Conservation (phyloP, 2,888 invertebrate species). For the Pemphredon lugubris region DNA sequence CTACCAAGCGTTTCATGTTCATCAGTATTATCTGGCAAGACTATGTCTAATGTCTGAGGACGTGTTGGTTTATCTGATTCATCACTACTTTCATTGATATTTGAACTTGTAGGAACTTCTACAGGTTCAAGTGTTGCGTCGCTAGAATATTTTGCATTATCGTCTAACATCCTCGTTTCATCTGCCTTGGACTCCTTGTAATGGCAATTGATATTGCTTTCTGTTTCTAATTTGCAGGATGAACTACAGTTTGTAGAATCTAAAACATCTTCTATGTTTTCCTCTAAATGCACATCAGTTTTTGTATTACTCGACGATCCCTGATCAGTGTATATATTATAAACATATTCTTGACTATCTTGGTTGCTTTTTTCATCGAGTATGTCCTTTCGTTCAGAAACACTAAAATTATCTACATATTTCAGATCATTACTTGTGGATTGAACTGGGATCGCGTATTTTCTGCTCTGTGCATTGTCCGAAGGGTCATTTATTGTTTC, state of each 20-base stretch:
- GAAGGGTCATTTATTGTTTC: slow-evolving; percentile 9
- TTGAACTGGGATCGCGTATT: slow-evolving; percentile 8
- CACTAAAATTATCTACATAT: background rate
- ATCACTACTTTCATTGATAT: slow-evolving; percentile 60
- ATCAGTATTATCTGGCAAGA: slow-evolving; percentile 63
- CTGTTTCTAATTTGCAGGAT: slow-evolving; percentile 20
- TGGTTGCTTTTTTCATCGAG: slow-evolving; percentile 4
- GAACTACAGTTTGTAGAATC: slow-evolving; percentile 14
- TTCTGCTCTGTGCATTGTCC: slow-evolving; percentile 3
- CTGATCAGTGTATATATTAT: slow-evolving; percentile 17
- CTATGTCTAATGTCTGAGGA: slow-evolving; percentile 77
- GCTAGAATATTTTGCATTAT: slow-evolving; percentile 13
- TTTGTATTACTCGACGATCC: slow-evolving; percentile 5
- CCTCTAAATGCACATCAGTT: slow-evolving; percentile 15
- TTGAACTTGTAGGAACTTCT: slow-evolving; percentile 47
- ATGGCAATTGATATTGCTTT: slow-evolving; percentile 18
- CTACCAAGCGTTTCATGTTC: slow-evolving; percentile 46
- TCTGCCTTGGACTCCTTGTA: slow-evolving; percentile 62
- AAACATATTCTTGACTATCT: slow-evolving; percentile 20
- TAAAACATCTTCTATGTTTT: background rate
- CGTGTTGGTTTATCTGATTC: slow-evolving; percentile 71
- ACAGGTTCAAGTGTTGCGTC: slow-evolving; percentile 28
- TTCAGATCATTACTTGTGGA: slow-evolving; percentile 4
- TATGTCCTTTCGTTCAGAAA: background rate
- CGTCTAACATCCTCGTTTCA: no score